Evolutionary conservation across 92 coral and sea anemone species (phyloP), one percentile per base, ranked within the genome.

Genomic region (Epizoanthus stellaris): DNA sequence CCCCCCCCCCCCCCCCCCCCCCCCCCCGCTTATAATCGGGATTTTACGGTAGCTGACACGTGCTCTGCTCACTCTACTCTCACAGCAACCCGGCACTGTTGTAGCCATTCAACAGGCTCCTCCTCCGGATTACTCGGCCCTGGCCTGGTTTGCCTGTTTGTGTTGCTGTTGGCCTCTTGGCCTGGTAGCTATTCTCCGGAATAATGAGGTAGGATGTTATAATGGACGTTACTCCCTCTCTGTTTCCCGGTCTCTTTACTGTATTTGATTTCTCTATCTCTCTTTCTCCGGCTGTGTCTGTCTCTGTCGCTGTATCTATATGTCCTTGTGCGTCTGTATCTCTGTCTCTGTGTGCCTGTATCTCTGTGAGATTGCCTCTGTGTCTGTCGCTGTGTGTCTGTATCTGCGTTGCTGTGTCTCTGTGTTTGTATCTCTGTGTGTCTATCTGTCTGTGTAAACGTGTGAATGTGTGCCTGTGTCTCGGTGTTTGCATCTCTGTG

Each of bases 131-230:
- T 80, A 86, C 53, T 0, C 67, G n/a, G 85, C 25, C 3, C 66
- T 86, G 30, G 74, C 89, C 17, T 68, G 82, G 75, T 86, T 86
- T 39, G 53, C 89, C 13, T 86, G 89, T 30, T 49, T 77, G 4
- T 86, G 72, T 58, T 86, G 89, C 67, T 86, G 77, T 40, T 59
- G 77, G 76, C 77, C 71, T 1, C 52, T 86, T 21, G 89, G 89
- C 25, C 19, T 86, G n/a, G 65, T 70, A 9, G 85, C 89, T 62
- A 86, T 86, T 17, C 67, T 86, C 40, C 77, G 57, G 68, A 77
- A 81, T 56, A 77, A 61, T 17, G 89, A 86, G 89, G 89, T 86
- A 43, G 68, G 73, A 5, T 4, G 43, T 15, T 30, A 3, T 39
- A 58, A 3, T 20, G 45, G 36, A 30, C 36, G 36, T 30, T 30